Evolutionary conservation across 2,797 vertebrate species (phyloP).

Genomic region (Sylvia borin): DNA sequence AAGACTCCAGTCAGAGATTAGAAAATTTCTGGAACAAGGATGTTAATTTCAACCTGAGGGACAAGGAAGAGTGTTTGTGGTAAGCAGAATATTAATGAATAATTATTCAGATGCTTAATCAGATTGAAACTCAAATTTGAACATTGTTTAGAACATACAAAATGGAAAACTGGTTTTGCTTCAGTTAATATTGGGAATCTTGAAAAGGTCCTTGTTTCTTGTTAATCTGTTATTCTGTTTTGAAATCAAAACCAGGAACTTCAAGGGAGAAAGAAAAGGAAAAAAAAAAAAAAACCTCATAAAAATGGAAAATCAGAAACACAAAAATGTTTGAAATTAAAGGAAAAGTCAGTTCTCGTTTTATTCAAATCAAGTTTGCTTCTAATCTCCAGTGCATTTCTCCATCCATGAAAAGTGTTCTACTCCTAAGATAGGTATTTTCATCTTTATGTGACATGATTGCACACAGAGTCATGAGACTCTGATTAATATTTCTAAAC

Average conservation of each 20-base stretch:
- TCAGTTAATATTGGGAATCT: not conserved
- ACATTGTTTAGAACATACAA: not conserved
- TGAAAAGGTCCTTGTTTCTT: not conserved
- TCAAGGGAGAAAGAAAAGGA: fast-evolving
- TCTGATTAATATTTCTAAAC: constrained; percentile 37
- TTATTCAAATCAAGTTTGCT: not conserved
- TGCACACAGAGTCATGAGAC: not conserved
- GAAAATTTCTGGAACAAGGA: not conserved
- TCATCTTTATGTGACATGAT: not conserved
- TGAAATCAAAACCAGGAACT: not conserved
- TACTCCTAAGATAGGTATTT: not conserved
- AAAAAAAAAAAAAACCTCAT: fast-evolving
- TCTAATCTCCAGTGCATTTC: not conserved
- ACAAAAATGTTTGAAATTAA: not conserved
- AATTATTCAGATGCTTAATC: not conserved
- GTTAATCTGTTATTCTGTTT: not conserved
- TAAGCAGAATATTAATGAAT: not conserved
- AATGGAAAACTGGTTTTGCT: not conserved
- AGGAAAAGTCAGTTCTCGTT: not conserved
- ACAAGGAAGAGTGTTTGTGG: not conserved
- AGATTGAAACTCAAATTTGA: not conserved
- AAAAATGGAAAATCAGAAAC: not conserved
- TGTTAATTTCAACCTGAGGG: not conserved
- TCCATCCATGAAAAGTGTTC: not conserved
- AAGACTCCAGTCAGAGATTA: not conserved